A percentile compares a stretch with the other conserved stretches of the same genome.
These are phyloP conservation scores for Salarias fasciatus DNA, from an alignment of 2,797 vertebrate genomes.

Conservation along the genomic window DNA sequence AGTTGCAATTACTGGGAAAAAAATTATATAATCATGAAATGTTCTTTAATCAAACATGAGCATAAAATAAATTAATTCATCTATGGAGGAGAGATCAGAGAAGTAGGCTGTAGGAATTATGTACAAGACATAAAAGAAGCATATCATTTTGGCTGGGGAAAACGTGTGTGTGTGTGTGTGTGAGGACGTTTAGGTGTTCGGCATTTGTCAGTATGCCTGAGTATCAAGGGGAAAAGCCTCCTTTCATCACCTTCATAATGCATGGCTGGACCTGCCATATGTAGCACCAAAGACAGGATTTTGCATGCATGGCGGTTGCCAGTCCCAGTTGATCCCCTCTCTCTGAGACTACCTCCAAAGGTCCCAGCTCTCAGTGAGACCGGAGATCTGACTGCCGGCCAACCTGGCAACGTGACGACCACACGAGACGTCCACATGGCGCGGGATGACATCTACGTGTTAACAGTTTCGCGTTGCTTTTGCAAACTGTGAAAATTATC, in stretches of 20 bases:
- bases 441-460: slow-evolving; percentile 34
- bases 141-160: slow-evolving; percentile 11
- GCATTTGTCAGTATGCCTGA: slow-evolving; percentile 23
- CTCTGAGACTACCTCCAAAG: slow-evolving; percentile 50
- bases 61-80: background rate
- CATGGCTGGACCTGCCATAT: slow-evolving; percentile 46
- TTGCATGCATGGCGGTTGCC: slow-evolving; percentile 52
- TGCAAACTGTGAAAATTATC: slow-evolving; percentile 18
- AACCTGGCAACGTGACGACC: slow-evolving; percentile 48
- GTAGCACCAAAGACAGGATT: slow-evolving; percentile 54
- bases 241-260: slow-evolving; percentile 54
- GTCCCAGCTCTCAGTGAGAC: slow-evolving; percentile 56
- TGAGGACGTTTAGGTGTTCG: background rate
- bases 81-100: background rate
- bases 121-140: background rate
- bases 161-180: slow-evolving; percentile 8
- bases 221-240: slow-evolving; percentile 28
- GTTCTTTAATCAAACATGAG: background rate
- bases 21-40: background rate
- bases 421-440: slow-evolving; percentile 38
- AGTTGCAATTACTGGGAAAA: too few species aligned
- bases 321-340: slow-evolving; percentile 63
- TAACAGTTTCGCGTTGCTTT: background rate
- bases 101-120: background rate
- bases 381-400: slow-evolving; percentile 51